Evolutionary conservation across 2,797 vertebrate species (phyloP).

Genomic region (Poliocrania exsul): DNA sequence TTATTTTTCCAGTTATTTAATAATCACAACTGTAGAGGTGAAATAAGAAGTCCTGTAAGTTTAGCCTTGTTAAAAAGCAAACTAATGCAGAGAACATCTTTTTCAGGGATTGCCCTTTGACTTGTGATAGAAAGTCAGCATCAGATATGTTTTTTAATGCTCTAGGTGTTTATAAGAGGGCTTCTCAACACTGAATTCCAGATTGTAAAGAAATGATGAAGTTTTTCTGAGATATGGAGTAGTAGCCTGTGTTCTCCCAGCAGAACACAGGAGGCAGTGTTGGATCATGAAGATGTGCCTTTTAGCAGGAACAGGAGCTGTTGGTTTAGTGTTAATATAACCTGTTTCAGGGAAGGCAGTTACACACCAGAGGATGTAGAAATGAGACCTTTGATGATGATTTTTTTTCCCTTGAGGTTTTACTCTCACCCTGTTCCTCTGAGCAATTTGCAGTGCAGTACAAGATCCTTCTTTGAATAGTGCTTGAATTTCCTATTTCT

Average conservation of each 20-base stretch:
- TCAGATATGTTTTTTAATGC: neutral
- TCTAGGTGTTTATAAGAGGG: neutral
- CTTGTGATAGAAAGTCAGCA: neutral
- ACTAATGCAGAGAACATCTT: neutral
- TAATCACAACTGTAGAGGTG: neutral
- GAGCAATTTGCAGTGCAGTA: neutral
- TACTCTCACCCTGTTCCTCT: neutral
- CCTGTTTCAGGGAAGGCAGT: neutral
- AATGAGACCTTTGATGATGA: neutral
- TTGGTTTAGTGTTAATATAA: neutral
- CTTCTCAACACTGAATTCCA: neutral
- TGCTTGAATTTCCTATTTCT: neutral
- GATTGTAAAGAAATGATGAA: neutral
- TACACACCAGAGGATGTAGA: neutral
- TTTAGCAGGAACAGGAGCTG: neutral
- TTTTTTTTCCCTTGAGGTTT: neutral
- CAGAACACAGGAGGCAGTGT: slow-evolving; percentile 14
- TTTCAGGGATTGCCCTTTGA: neutral
- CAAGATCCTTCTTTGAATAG: neutral
- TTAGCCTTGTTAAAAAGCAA: neutral
- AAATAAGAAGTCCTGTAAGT: neutral
- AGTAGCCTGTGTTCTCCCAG: neutral
- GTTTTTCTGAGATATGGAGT: neutral
- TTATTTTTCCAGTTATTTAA: neutral
- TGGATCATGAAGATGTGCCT: neutral